phyloP scores from a whole-genome alignment of 92 coral and sea anemone genomes.

The Phenganax marumi region DNA sequence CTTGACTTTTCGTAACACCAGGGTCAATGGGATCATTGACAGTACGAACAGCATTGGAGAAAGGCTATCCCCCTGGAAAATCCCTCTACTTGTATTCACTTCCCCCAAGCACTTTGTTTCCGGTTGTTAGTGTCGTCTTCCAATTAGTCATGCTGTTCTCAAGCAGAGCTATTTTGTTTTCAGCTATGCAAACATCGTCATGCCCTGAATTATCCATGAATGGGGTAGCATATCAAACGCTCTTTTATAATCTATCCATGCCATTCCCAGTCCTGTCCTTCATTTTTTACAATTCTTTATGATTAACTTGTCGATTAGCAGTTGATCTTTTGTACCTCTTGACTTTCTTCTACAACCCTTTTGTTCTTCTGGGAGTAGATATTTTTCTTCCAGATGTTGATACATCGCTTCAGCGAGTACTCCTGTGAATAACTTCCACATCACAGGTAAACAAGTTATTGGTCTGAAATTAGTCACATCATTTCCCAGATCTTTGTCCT shows the following conservation, averaged over 20 bases:
- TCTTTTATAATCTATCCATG: not conserved
- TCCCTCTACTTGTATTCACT: conserved; percentile 24
- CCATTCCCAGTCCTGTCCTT: not conserved
- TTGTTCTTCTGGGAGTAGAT: not conserved
- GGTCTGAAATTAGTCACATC: no score
- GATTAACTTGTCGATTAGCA: conserved; percentile 35
- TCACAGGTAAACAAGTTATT: no score
- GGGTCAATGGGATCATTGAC: conserved; percentile 27
- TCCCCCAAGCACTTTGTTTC: conserved; percentile 4
- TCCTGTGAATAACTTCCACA: conserved; percentile 12
- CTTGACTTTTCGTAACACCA: no score
- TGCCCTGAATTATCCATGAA: conserved; percentile 2
- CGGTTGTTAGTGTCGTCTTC: conserved; percentile 17
- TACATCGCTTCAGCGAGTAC: not conserved
- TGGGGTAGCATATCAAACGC: not conserved
- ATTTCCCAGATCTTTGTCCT: conserved; percentile 13
- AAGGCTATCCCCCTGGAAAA: conserved; percentile 40
- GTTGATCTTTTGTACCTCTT: conserved; percentile 49
- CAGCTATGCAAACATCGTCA: conserved; percentile 20
- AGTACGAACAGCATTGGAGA: conserved; percentile 34
- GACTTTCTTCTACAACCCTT: not conserved
- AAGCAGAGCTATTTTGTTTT: conserved; percentile 4
- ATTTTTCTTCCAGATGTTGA: not conserved
- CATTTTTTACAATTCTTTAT: not conserved
- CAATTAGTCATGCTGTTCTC: conserved; percentile 33